These are phyloP conservation scores for Remorina albescens DNA, from an alignment of 2,797 vertebrate species.

Conservation along the genomic window DNA sequence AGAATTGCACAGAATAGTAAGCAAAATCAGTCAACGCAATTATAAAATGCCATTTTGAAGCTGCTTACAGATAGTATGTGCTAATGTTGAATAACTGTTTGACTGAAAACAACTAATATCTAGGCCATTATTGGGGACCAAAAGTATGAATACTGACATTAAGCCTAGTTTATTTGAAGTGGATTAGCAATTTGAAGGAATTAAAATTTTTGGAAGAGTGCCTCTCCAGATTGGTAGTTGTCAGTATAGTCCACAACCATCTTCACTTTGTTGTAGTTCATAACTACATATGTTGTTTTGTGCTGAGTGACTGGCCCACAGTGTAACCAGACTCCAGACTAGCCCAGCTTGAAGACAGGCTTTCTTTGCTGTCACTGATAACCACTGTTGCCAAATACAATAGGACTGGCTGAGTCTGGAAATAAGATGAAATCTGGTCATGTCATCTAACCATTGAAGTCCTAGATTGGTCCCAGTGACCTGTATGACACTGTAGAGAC, in stretches of 20 bases:
- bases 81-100: background rate
- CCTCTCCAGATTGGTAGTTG: no score
- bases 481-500: no score
- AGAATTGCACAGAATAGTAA: background rate
- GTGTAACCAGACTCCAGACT: background rate
- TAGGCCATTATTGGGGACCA: background rate
- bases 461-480: background rate
- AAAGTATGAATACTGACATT: background rate
- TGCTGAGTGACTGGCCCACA: background rate
- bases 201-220: no score
- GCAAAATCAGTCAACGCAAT: no score
- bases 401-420: no score
- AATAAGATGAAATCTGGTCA: no score
- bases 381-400: background rate
- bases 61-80: background rate
- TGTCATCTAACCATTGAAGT: no score
- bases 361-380: background rate
- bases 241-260: background rate
- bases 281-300: background rate
- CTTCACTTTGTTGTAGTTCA: conserved; percentile 8
- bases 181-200: conserved; percentile 4
- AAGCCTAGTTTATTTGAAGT: background rate
- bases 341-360: background rate
- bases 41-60: background rate
- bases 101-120: background rate